These are phyloP conservation scores for Oscheius sp. DNA, from an alignment of 2,888 invertebrate species.

Conservation along the genomic window DNA sequence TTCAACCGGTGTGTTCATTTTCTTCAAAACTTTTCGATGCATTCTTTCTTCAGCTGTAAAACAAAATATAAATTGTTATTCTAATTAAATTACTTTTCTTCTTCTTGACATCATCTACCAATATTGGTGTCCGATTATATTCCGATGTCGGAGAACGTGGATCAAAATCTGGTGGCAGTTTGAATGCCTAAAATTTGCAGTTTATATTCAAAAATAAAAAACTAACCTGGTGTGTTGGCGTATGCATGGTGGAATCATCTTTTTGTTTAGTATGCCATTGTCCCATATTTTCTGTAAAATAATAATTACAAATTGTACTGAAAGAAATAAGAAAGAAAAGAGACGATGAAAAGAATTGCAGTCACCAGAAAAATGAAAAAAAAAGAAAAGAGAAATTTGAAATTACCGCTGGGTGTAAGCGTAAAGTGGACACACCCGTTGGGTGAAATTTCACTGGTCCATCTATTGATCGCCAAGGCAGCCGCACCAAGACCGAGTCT, in stretches of 20 bases:
- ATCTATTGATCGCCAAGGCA: not conserved
- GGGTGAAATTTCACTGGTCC: not conserved
- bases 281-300: slow-evolving; percentile 18
- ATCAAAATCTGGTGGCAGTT: slow-evolving; percentile 2
- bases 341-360: not conserved
- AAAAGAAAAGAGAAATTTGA: slow-evolving; percentile 20
- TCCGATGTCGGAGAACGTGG: slow-evolving; percentile 35
- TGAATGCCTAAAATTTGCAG: too few species aligned
- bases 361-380: not conserved
- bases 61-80: slow-evolving; percentile 40
- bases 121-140: slow-evolving; percentile 33
- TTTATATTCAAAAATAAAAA: too few species aligned
- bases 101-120: slow-evolving; percentile 49
- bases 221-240: not conserved
- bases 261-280: not conserved
- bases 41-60: slow-evolving; percentile 70
- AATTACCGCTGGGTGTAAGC: not conserved
- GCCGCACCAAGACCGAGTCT: slow-evolving; percentile 5
- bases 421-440: slow-evolving; percentile 4
- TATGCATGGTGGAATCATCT: slow-evolving; percentile 3
- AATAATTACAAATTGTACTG: not conserved
- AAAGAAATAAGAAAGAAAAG: not conserved
- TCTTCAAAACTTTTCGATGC: slow-evolving; percentile 69
- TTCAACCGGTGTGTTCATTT: slow-evolving; percentile 58
- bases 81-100: slow-evolving; percentile 51